Evolutionary conservation across 2,113 vertebrate genomes (phyloP), one percentile per base, ranked within the genome.

Genomic region (Pluvialis apricaria): DNA sequence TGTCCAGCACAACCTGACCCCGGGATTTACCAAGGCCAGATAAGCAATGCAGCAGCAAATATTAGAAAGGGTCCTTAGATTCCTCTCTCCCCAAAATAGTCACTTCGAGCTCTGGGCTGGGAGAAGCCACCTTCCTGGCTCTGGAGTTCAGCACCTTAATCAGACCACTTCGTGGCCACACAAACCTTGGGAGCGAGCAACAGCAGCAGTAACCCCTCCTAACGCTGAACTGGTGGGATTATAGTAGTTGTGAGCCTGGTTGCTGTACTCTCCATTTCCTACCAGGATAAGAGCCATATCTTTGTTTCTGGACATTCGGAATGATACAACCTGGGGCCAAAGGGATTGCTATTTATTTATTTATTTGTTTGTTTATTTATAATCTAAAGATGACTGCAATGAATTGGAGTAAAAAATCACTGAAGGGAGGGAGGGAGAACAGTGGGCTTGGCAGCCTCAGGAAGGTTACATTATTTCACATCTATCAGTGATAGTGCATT

Each of bases 141-240:
- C 49, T 85, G 31, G 32, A 69, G 10, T 45, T 65, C 70, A 87
- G 34, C 40, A 29, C 9, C 29, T 66, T 31, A 57, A 40, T 89
- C 18, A 69, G 49, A 82, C 22, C 16, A 5, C 0, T 0, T 13
- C 2, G 2, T 19, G 7, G 5, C 60, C 34, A 45, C 47, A 45
- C 6, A 34, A 76, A 28, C 28, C 40, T 20, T 29, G 36, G 25
- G 32, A 88, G 28, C 45, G 5, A 21, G 54, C 47, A n/a, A 31
- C 28, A 34, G 52, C 36, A 66, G 42, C 58, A 84, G 22, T 44
- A 51, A 26, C n/a, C 20, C 25, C 12, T 71, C n/a, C 14, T n/a
- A 34, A 15, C 1, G 2, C 25, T 31, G 32, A 12, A 17, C 25
- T 57, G 31, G 19, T 3, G 8, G 40, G 11, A 36, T 38, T 44